These are phyloP conservation scores for Aphelenchoides bicaudatus DNA, from an alignment of 2,888 invertebrate genomes.

Conservation along the genomic window DNA sequence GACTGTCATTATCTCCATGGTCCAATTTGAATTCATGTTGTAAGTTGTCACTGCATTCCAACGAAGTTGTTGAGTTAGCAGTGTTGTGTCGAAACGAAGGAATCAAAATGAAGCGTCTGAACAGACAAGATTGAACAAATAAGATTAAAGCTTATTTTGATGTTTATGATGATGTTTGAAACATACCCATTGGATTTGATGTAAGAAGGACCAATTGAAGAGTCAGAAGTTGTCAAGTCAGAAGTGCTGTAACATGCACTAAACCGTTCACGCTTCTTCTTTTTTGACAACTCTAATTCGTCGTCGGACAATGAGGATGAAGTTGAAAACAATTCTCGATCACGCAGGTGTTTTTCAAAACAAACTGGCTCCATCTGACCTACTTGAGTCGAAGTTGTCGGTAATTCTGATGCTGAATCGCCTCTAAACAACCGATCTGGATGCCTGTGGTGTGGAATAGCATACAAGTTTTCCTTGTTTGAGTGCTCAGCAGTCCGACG, in stretches of 20 bases:
- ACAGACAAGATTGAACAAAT: no score
- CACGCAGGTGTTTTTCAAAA: not conserved
- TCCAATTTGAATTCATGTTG: no score
- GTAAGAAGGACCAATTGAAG: conserved; percentile 5
- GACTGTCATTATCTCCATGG: no score
- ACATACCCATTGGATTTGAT: no score
- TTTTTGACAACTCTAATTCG: not conserved
- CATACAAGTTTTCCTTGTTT: conserved; percentile 10
- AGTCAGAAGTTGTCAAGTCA: conserved; percentile 8
- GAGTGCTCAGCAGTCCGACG: no score
- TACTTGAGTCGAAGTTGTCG: not conserved
- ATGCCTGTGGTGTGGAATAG: not conserved
- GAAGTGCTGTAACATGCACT: not conserved
- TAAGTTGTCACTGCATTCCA: no score
- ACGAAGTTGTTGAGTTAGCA: no score
- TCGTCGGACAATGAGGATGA: conserved; percentile 15
- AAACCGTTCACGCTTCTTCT: conserved; percentile 1
- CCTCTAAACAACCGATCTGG: not conserved
- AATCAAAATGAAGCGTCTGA: no score
- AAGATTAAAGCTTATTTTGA: no score
- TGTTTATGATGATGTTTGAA: no score
- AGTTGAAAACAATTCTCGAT: not conserved
- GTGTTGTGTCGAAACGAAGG: no score
- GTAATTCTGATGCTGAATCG: not conserved
- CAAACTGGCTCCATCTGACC: not conserved